phyloP scores from a whole-genome alignment of 2,888 invertebrate species.

The Baronia brevicornis region DNA sequence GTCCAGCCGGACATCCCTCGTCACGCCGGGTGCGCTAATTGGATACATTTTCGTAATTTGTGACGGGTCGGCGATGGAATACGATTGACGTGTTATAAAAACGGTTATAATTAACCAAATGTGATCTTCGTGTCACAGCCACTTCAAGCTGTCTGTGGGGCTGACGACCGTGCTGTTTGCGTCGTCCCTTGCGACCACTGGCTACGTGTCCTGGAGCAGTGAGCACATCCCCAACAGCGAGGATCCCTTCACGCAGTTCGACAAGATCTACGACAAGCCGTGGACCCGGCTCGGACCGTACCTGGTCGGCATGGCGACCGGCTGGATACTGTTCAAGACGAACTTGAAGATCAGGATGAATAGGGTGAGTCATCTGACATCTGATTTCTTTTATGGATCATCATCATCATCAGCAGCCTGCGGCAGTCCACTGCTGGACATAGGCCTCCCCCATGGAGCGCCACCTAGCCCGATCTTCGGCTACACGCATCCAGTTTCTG shows the following conservation, averaged over 20 bases:
- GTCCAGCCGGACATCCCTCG: too few species aligned
- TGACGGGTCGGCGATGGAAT: too few species aligned
- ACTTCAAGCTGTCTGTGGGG: slow-evolving; percentile 84
- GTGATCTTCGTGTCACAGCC: slow-evolving; percentile 61
- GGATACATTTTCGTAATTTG: too few species aligned
- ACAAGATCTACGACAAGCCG: slow-evolving; percentile 92
- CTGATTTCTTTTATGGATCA: not conserved
- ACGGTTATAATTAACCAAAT: too few species aligned
- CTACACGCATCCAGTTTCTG: too few species aligned
- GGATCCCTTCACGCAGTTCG: slow-evolving; percentile 89
- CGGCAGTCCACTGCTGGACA: too few species aligned
- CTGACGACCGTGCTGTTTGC: slow-evolving; percentile 80
- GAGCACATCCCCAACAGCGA: slow-evolving; percentile 86
- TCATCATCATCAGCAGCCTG: too few species aligned
- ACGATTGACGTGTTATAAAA: too few species aligned
- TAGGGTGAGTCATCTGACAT: slow-evolving; percentile 74
- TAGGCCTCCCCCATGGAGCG: too few species aligned
- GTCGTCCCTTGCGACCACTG: slow-evolving; percentile 87
- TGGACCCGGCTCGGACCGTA: slow-evolving; percentile 92
- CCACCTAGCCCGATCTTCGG: too few species aligned
- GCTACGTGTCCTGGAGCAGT: slow-evolving; percentile 84
- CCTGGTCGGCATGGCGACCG: slow-evolving; percentile 88
- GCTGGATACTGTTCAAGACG: slow-evolving; percentile 89
- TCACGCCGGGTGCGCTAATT: too few species aligned
- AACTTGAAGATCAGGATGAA: slow-evolving; percentile 85